Evolutionary conservation across 2,797 vertebrate species (phyloP), one percentile per base, ranked within the genome.

Genomic region (Pseudochaenichthys georgianus): DNA sequence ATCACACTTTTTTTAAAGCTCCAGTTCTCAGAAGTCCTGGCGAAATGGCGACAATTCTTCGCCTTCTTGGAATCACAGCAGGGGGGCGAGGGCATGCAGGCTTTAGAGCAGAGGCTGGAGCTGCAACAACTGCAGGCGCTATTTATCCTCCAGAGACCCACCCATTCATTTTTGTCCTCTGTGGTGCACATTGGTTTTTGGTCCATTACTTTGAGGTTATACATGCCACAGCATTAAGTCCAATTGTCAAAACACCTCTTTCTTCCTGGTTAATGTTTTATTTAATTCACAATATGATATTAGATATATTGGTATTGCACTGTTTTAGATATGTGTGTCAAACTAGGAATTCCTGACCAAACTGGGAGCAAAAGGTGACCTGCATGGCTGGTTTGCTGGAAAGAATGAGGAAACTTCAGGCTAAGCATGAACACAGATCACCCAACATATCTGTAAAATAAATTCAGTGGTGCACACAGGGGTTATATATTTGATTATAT

Each of bases 31-130:
- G 97, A 98, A 21, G 94, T 97, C 83, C 93, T 98, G 84, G 88
- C 96, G 82, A 99, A 96, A 89, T 99, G 97, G 97, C 89, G 77
- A 12, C 76, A 83, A 6, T 96, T 99, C 86, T 99, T 99, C 82
- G 83, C 85, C 74, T 97, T 97, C 75, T 91, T 99, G 85, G 96
- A 95, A 0, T 89, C 89, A 0, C 95, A 96, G 82, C 97, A 97
- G 87, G 96, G 95, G 16, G 94, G 95, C 75, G 94, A 89, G 0
- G 91, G 91, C 5, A 13, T 73, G 46, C 87, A 95, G 7, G 95
- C 88, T 0, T 78, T 95, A 74, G 95, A 97, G 79, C 94, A 90
- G 54, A 96, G 89, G 78, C 92, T 99, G 89, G 95, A 98, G 78
- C 91, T 96, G 58, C 89, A 91, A 1, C 93, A 93, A 38, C 83